Base-by-base conservation (phyloP, 1,140 invertebrate genomes). In the Dryas iulia region DNA sequence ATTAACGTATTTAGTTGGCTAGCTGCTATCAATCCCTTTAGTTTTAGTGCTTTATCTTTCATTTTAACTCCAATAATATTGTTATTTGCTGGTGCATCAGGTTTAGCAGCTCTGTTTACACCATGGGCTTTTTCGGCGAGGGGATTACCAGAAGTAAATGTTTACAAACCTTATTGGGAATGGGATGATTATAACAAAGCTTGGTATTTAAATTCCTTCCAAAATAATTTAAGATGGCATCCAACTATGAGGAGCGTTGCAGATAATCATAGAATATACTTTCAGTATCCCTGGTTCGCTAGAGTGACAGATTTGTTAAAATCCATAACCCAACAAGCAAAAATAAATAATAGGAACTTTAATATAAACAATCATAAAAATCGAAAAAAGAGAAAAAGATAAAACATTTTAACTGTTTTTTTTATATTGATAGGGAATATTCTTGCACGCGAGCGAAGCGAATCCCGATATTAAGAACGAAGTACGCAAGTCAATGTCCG, bases 21-120 rank as follows among this genome's bases (percentile, higher is more conserved):
- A 66, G 77, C 83, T 4, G 78, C 84, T 1, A 73, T 91, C n/a
- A 91, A 81, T 77, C 89, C 89, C 6, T 74, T 90, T 12, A 84
- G 78, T 71, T 84, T 90, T 73, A 81, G 86, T 21, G 73, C 88
- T 6, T 61, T 91, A 64, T 86, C 87, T 1, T 73, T 90, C 52
- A 60, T 91, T 18, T 67, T 91, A 68, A 78, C 89, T 3, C 89
- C 89, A 3, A 18, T 91, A 6, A 81, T 83, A n/a, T 73, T 91
- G 61, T 59, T 90, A 28, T 81, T 91, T 58, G 84, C 87, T 24
- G 83, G 83, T 1, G 73, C 78, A 10, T 89, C 86, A 21, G 86
- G 86, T 3, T 52, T 87, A 30, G 79, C 82, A 23, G 74, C 86
- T 6, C 70, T 89, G 25, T 82, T 91, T 73, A 77, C 84, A 3